A percentile compares a stretch with the other conserved stretches of the same genome.
These are phyloP conservation scores for Fragum sueziense DNA, from an alignment of 2,888 invertebrate species.

Conservation along the genomic window DNA sequence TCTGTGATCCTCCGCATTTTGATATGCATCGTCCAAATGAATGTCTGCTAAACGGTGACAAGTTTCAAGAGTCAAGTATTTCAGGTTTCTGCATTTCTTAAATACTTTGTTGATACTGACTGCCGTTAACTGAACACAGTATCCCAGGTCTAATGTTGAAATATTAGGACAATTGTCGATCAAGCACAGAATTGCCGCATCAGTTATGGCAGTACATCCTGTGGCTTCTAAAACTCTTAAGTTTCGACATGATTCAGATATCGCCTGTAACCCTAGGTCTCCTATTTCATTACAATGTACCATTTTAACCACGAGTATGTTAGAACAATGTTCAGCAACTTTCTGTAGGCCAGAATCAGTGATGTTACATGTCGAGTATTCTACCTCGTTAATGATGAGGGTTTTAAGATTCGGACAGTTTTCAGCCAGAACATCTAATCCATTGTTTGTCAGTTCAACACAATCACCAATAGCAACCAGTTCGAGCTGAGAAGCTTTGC, in stretches of 20 bases:
- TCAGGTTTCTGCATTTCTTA: conserved; percentile 44
- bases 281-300: conserved; percentile 61
- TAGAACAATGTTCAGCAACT: conserved; percentile 42
- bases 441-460: conserved; percentile 58
- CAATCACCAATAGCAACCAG: conserved; percentile 43
- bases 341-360: conserved; percentile 41
- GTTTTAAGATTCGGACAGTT: conserved; percentile 48
- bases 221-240: conserved; percentile 55
- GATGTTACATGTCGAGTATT: conserved; percentile 38
- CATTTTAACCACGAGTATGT: conserved; percentile 47
- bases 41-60: conserved; percentile 60
- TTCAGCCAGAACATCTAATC: conserved; percentile 49
- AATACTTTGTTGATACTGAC: conserved; percentile 54
- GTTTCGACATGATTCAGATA: conserved; percentile 51
- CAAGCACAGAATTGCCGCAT: conserved; percentile 55
- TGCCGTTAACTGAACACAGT: conserved; percentile 64
- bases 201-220: conserved; percentile 64
- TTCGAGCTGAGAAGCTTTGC: conserved; percentile 20
- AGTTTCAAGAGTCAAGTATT: conserved; percentile 55
- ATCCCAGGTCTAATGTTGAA: conserved; percentile 53
- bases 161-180: conserved; percentile 57
- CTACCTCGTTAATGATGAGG: conserved; percentile 49
- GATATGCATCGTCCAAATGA: conserved; percentile 41
- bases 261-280: conserved; percentile 56
- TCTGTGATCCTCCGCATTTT: not conserved